These are phyloP conservation scores for Drosophila ohnishii DNA, from an alignment of 1,140 invertebrate genomes.

Conservation along the genomic window DNA sequence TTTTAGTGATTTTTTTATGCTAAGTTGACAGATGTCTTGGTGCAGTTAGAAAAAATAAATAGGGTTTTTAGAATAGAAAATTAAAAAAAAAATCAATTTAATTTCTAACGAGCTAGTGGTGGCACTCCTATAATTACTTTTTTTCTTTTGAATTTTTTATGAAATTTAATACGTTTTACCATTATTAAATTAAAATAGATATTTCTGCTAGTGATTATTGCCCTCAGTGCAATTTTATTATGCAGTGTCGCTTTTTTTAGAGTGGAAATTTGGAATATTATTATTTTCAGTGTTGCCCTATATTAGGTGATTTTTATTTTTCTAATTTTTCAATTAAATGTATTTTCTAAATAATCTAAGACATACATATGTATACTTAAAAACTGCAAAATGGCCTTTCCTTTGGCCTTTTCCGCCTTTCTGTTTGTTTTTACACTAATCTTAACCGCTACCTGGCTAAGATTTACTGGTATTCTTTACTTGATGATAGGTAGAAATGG, in stretches of 20 bases:
- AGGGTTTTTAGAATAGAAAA: no score
- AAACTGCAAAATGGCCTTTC: background rate
- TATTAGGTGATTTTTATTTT: background rate
- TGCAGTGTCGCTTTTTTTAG: background rate
- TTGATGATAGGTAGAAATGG: background rate
- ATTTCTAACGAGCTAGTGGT: no score
- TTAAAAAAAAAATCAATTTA: no score
- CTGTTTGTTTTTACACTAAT: conserved; percentile 3
- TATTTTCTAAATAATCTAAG: background rate
- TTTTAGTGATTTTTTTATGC: no score
- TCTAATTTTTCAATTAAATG: no score
- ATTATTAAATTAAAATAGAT: background rate
- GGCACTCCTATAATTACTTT: no score
- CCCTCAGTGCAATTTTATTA: background rate
- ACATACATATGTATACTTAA: background rate
- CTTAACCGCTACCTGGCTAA: background rate
- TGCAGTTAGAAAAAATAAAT: no score
- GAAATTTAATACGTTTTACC: background rate
- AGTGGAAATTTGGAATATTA: background rate
- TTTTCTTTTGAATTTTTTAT: background rate
- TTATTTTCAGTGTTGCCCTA: background rate
- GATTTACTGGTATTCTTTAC: background rate
- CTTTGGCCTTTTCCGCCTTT: background rate
- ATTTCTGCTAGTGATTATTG: background rate
- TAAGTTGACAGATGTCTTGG: no score